Conservation (phyloP, 2,797 vertebrate species). For the Myoxocephalus aenaeus region DNA sequence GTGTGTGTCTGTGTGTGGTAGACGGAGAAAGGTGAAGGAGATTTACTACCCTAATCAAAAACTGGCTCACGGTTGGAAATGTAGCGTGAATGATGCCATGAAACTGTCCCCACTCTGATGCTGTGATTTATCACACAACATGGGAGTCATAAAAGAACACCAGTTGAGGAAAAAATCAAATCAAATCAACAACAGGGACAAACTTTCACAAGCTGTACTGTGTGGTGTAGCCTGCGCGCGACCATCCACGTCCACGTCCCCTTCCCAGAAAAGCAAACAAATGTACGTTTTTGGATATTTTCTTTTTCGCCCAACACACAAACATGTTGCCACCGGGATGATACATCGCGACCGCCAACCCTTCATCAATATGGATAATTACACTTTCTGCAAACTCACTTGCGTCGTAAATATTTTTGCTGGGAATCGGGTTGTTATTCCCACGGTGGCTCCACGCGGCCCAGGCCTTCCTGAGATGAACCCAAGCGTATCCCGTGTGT, state of each 20-base stretch:
- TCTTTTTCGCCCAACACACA: slow-evolving; percentile 73
- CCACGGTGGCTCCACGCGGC: slow-evolving; percentile 55
- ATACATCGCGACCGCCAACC: slow-evolving; percentile 69
- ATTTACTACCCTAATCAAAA: slow-evolving; percentile 88
- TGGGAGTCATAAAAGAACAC: slow-evolving; percentile 69
- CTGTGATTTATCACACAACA: slow-evolving; percentile 80
- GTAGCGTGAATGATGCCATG: slow-evolving; percentile 85
- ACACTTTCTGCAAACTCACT: slow-evolving; percentile 61
- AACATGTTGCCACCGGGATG: slow-evolving; percentile 65
- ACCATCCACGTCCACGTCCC: slow-evolving; percentile 30
- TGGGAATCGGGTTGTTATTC: slow-evolving; percentile 57
- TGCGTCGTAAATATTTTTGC: slow-evolving; percentile 69
- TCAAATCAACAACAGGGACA: slow-evolving; percentile 57
- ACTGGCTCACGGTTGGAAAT: slow-evolving; percentile 80
- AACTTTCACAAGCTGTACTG: slow-evolving; percentile 61
- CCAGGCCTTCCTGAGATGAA: slow-evolving; percentile 81
- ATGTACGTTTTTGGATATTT: slow-evolving; percentile 70
- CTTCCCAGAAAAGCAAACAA: slow-evolving; percentile 70
- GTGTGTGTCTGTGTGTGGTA: slow-evolving; percentile 16
- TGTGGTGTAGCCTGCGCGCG: slow-evolving; percentile 43
- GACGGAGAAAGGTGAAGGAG: slow-evolving; percentile 67
- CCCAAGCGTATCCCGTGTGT: slow-evolving; percentile 75
- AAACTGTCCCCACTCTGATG: slow-evolving; percentile 78
- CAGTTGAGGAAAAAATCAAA: slow-evolving; percentile 35
- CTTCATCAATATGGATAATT: slow-evolving; percentile 81